Conservation (phyloP, 2,113 vertebrate species). For the Ibidorhyncha struthersii region DNA sequence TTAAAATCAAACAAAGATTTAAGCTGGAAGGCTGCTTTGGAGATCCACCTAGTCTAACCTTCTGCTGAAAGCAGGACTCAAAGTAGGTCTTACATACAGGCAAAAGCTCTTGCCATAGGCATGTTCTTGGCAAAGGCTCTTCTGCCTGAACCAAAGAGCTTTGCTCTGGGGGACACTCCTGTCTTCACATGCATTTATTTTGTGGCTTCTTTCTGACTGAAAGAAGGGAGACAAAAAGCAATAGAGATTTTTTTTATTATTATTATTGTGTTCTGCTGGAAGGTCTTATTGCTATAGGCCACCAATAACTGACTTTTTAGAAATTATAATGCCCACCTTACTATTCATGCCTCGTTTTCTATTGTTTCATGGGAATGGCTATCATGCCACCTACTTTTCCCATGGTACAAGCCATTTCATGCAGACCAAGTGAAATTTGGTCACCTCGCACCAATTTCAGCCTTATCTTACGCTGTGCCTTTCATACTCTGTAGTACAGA, state of each 20-base stretch:
- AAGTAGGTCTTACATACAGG: background rate
- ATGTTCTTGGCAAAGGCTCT: background rate
- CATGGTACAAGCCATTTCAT: background rate
- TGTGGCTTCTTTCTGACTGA: background rate
- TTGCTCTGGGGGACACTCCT: background rate
- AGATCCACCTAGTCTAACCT: background rate
- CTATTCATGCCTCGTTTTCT: background rate
- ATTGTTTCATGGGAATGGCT: background rate
- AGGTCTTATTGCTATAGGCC: background rate
- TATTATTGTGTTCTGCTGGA: background rate
- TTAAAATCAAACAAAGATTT: background rate
- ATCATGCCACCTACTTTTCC: background rate
- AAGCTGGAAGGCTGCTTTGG: background rate
- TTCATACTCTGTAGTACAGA: background rate
- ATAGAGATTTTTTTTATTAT: background rate
- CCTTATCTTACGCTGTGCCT: background rate
- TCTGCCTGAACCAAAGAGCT: background rate
- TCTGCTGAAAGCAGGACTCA: background rate
- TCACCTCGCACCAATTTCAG: background rate
- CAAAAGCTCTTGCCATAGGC: background rate
- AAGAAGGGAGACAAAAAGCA: background rate
- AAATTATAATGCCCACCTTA: background rate
- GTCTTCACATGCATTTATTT: background rate
- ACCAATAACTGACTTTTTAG: background rate
- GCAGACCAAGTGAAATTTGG: background rate